Conservation (phyloP, 2,113 vertebrate genomes). For the Hoplias malabaricus region DNA sequence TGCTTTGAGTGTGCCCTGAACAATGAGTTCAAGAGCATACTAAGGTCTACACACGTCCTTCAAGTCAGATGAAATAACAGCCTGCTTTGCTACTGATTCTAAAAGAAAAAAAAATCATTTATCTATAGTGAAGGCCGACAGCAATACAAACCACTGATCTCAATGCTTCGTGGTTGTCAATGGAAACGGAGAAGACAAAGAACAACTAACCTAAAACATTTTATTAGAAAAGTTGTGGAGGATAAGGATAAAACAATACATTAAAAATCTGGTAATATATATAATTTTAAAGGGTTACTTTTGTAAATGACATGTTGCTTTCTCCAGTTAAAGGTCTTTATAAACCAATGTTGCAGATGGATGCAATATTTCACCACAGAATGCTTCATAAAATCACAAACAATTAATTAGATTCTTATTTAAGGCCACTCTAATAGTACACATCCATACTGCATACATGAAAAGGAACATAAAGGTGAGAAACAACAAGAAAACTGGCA, state of each 20-base stretch:
- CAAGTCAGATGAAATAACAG: neutral
- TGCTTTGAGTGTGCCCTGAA: neutral
- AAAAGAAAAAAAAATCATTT: neutral
- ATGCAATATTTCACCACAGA: too few relatives aligned
- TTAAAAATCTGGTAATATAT: neutral
- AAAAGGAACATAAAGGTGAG: neutral
- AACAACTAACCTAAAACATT: neutral
- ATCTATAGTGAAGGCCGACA: neutral
- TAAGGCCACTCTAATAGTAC: too few relatives aligned
- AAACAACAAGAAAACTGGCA: neutral
- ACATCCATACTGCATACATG: neutral
- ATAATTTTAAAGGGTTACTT: too few relatives aligned
- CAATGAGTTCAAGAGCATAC: neutral
- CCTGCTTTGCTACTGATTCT: neutral
- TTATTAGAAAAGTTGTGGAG: neutral
- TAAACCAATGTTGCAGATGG: too few relatives aligned
- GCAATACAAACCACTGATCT: neutral
- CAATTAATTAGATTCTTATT: too few relatives aligned
- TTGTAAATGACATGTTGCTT: too few relatives aligned
- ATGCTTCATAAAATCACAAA: too few relatives aligned
- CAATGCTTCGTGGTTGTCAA: neutral
- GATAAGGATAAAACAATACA: neutral
- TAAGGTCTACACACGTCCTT: neutral
- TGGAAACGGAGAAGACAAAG: conserved; percentile 18
- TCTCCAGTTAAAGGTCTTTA: too few relatives aligned